Evolutionary conservation across 1,140 invertebrate species (phyloP).

Genomic region (Platorchestia sp.): DNA sequence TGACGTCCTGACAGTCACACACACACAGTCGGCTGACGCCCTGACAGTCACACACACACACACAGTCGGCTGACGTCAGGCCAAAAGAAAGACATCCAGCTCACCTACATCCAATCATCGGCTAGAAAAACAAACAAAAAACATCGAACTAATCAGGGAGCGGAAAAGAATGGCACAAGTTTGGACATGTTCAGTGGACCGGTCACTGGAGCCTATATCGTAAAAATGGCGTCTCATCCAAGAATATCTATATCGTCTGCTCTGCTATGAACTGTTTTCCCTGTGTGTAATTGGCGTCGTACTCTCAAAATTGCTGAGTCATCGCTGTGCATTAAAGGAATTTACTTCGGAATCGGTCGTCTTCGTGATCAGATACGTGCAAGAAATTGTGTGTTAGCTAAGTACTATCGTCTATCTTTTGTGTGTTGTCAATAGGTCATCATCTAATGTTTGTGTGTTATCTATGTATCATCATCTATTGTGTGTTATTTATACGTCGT

Average conservation of each 20-base stretch:
- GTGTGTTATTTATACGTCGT: too few species aligned
- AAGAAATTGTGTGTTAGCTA: too few species aligned
- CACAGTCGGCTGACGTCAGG: too few species aligned
- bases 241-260: neutral
- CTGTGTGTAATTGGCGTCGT: neutral
- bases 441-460: too few species aligned
- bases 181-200: neutral
- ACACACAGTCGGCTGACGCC: too few species aligned
- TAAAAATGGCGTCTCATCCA: neutral
- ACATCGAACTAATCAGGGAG: neutral
- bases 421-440: too few species aligned
- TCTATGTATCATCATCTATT: too few species aligned
- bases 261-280: neutral
- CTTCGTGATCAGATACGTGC: too few species aligned
- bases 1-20: too few species aligned
- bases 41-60: too few species aligned
- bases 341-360: neutral
- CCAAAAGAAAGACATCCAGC: neutral
- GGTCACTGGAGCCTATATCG: neutral
- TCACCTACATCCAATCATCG: neutral
- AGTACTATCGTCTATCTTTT: too few species aligned
- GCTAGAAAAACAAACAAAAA: neutral
- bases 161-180: slow-evolving; percentile 30
- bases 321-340: neutral
- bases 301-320: neutral